phyloP scores from a whole-genome alignment of 2,888 invertebrate genomes.

The Lasioglossum villosulum region DNA sequence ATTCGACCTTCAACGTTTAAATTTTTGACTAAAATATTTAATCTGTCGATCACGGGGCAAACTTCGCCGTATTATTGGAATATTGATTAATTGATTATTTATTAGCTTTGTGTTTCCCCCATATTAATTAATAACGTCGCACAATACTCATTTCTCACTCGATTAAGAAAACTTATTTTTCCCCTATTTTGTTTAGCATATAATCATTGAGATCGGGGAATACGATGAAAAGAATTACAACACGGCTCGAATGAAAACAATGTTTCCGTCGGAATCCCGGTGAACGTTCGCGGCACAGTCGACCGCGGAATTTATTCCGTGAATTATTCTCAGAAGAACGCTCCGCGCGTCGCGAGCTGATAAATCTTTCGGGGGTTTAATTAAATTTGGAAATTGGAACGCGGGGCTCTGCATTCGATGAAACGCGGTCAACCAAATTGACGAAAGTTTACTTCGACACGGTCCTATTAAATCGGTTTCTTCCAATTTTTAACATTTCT shows the following conservation, averaged over 20 bases:
- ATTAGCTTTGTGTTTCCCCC: too few species aligned
- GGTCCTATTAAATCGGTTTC: constrained; percentile 10
- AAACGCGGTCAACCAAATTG: background rate
- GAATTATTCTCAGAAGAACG: constrained; percentile 25
- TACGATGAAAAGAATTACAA: background rate
- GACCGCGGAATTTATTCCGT: constrained; percentile 15
- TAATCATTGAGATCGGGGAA: background rate
- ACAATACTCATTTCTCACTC: too few species aligned
- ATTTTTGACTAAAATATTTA: background rate
- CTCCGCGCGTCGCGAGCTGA: constrained; percentile 11
- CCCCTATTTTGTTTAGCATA: too few species aligned
- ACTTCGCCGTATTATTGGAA: background rate
- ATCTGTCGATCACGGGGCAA: background rate
- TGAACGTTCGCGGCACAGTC: background rate
- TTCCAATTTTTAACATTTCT: background rate
- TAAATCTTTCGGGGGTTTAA: constrained; percentile 27
- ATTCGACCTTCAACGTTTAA: background rate
- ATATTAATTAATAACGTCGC: too few species aligned
- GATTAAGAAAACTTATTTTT: too few species aligned
- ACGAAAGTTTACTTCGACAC: background rate
- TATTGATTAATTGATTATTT: too few species aligned
- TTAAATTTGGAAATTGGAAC: constrained; percentile 39
- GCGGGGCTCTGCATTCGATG: background rate
- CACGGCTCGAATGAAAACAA: background rate
- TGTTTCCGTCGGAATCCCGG: background rate